Percentiles rank a stretch among this genome's conserved stretches.
These are phyloP conservation scores for Drosophila acutilabella DNA, from an alignment of 2,888 invertebrate genomes.

Conservation along the genomic window DNA sequence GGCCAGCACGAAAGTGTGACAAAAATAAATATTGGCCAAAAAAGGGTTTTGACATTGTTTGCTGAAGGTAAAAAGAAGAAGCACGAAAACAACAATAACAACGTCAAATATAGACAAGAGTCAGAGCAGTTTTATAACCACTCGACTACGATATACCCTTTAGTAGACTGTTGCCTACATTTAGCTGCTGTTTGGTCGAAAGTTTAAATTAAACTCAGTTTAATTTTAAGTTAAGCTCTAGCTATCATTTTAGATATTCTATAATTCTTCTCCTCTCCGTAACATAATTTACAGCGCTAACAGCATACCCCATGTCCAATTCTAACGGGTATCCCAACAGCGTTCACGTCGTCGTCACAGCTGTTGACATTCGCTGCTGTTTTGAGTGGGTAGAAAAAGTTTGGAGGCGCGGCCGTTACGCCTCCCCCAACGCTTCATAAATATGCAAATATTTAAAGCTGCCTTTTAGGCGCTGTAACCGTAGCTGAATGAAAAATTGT, in stretches of 20 bases:
- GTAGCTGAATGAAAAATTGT: background rate
- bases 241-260: no score
- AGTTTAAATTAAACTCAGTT: no score
- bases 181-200: background rate
- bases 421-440: conserved; percentile 2
- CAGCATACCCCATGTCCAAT: no score
- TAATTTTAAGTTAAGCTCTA: no score
- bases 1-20: conserved; percentile 39
- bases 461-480: conserved; percentile 9
- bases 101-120: background rate
- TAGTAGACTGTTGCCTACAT: background rate
- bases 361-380: conserved; percentile 36
- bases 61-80: conserved; percentile 17
- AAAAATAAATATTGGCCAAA: conserved; percentile 42
- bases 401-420: background rate
- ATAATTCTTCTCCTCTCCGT: no score
- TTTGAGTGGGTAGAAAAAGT: background rate
- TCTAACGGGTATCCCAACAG: background rate
- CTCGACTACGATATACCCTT: background rate
- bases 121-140: no score
- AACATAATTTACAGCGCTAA: no score
- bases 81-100: conserved; percentile 14
- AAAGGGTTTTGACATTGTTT: conserved; percentile 24
- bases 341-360: conserved; percentile 39
- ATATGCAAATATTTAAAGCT: conserved; percentile 45